Base-by-base conservation (phyloP, 2,888 invertebrate genomes). In the Andrena haemorrhoa region DNA sequence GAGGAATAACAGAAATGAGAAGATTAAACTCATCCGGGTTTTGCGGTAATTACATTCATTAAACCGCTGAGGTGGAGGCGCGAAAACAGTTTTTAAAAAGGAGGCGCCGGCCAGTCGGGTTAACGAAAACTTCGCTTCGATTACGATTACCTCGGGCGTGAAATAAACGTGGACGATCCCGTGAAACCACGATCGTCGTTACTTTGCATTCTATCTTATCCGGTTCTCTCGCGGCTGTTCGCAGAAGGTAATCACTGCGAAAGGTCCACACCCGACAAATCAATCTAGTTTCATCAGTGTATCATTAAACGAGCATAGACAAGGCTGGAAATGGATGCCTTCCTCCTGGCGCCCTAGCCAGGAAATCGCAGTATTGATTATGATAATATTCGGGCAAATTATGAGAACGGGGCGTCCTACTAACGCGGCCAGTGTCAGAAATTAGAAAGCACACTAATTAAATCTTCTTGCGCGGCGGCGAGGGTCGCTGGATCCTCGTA, bases 361-460 rank as follows among this genome's bases (percentile, higher is more conserved):
- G 47, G 29, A 71, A 47, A 29, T 31, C 12, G 20, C 47, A 41
- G 23, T 8, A 35, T 2, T 20, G 61, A 73, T 69, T 69, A 69
- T 68, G 60, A 74, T 70, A 56, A 79, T 79, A 74, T 77, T 60
- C 65, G 6, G 6, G 51, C 33, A 4, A 63, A 66, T 47, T 49
- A 23, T 20, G 23, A 10, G n/a, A 49, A 53, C 26, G 56, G 4
- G 5, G 65, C 20, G 41, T 61, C 63, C 60, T 31, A 63, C 26
- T 56, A 51, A 75, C 70, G 12, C 12, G 20, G 8, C 33, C 61
- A 16, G 8, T 20, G 51, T 63, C n/a, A 23, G 12, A 63, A 75
- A 68, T 75, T 80, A 76, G 75, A 79, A 75, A 71, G 64, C 49
- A 70, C 56, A 66, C 77, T 80, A 85, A 85, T 86, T 80, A 79